Percentiles rank a stretch among this genome's conserved stretches.
Conservation (phyloP, 1,140 invertebrate genomes). For the Stratiolaelaps scimitus region DNA sequence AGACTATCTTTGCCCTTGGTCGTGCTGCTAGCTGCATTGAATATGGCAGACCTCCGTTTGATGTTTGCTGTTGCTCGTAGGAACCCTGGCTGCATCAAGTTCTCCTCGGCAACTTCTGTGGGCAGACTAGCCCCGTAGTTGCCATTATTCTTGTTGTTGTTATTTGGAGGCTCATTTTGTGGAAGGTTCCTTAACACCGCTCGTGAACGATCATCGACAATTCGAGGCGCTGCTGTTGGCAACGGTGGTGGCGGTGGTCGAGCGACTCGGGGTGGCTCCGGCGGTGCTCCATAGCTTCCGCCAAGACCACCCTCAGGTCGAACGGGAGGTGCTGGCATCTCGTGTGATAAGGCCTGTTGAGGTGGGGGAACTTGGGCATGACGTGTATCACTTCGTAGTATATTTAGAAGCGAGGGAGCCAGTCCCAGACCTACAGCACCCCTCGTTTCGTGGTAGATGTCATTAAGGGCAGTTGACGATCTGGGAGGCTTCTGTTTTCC, state of each 20-base stretch:
- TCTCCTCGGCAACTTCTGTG: neutral
- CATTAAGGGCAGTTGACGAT: neutral
- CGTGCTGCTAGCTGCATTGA: neutral
- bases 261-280: neutral
- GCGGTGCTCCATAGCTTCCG: neutral
- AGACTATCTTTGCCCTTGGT: slow-evolving; percentile 16
- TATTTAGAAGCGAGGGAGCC: slow-evolving; percentile 8
- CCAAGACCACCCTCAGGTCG: no score
- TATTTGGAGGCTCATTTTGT: neutral
- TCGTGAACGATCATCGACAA: neutral
- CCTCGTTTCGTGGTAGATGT: neutral
- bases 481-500: neutral
- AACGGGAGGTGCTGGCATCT: no score
- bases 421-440: neutral
- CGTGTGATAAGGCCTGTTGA: neutral
- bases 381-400: neutral
- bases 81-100: neutral
- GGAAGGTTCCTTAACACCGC: neutral
- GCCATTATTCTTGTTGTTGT: neutral
- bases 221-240: neutral
- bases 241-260: slow-evolving; percentile 12
- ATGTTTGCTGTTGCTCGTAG: neutral
- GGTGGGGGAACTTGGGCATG: neutral
- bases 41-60: neutral
- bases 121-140: neutral